Base-by-base conservation (phyloP, 1,140 invertebrate genomes). In the Drosophila miranda region DNA sequence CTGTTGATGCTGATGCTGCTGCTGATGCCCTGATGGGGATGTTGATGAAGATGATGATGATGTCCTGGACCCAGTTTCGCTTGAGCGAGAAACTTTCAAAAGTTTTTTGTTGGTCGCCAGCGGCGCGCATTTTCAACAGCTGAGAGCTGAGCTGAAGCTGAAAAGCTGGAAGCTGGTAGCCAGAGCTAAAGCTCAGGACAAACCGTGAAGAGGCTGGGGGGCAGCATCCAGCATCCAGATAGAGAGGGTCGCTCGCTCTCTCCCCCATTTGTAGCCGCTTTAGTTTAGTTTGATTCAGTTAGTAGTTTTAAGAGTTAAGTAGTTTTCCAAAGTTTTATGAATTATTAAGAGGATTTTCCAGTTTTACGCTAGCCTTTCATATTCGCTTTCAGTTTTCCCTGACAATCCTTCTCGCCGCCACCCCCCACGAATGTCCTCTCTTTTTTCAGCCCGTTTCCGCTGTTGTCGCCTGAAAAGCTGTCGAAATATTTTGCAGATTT, bases 251-350 rank as follows among this genome's bases (percentile, higher is more conserved):
- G 1, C 21, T 54, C 19, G 41, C 19, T 14, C 48, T 46, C 54
- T 44, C 43, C 54, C 49, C 59, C 61, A 82, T 72, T 74, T 74
- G 73, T 84, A 75, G 78, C 72, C 55, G 73, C 71, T 68, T 86
- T 81, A 86, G 82, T 86, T 86, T 86, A 78, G 81, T 87, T 86
- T 86, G 81, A 86, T 86, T 86, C 82, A 86, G 81, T 86, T 86
- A 87, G 81, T 86, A 86, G 77, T 86, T 74, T 86, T 87, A 81
- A 87, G 81, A 86, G 81, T 87, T 86, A 86, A 86, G 81, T 86
- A 86, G 82, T 86, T 86, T 86, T 75, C 59, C 70, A 86, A 86
- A 86, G 81, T 86, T 86, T 87, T 86, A 86, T 86, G 81, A 86
- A 86, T 86, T 86, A 86, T 86, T 86, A 87, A 86, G 82, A 81